These are phyloP conservation scores for Lepidurus couesii DNA, from an alignment of 1,140 invertebrate species.

Conservation along the genomic window DNA sequence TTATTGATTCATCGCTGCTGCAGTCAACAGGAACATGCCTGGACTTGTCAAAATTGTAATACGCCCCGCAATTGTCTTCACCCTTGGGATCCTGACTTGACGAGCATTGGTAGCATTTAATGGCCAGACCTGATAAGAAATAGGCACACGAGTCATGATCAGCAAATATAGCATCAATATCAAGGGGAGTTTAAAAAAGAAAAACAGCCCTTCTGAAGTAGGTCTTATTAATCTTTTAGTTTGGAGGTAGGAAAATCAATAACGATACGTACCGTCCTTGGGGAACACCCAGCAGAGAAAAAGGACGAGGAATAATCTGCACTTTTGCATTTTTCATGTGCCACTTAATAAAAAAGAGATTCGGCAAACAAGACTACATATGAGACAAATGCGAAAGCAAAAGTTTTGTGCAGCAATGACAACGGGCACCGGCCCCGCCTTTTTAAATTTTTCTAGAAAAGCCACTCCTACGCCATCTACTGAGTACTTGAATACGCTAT, in stretches of 20 bases:
- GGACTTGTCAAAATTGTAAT: slow-evolving; percentile 69
- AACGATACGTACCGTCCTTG: not conserved
- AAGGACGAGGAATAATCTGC: not conserved
- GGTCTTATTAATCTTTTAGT: not conserved
- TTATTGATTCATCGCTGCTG: slow-evolving; percentile 78
- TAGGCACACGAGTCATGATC: not conserved
- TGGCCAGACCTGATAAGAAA: slow-evolving; percentile 51
- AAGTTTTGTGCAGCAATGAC: not conserved
- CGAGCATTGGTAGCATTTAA: slow-evolving; percentile 83
- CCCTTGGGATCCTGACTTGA: slow-evolving; percentile 66
- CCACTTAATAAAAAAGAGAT: not conserved
- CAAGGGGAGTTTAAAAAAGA: not conserved
- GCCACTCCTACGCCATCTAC: not conserved
- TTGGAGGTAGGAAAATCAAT: slow-evolving; percentile 8
- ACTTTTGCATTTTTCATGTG: not conserved
- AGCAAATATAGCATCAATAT: not conserved
- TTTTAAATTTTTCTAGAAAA: not conserved
- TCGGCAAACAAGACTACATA: not conserved
- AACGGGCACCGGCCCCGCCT: not conserved
- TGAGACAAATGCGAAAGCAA: not conserved
- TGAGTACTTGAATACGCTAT: not conserved
- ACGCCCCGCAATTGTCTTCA: slow-evolving; percentile 79
- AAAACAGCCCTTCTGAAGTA: too few relatives aligned
- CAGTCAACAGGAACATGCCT: slow-evolving; percentile 80
- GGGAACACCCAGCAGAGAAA: not conserved